Evolutionary conservation across 2,113 vertebrate genomes (phyloP), one percentile per base, ranked within the genome.

Genomic region (Callipepla californica): DNA sequence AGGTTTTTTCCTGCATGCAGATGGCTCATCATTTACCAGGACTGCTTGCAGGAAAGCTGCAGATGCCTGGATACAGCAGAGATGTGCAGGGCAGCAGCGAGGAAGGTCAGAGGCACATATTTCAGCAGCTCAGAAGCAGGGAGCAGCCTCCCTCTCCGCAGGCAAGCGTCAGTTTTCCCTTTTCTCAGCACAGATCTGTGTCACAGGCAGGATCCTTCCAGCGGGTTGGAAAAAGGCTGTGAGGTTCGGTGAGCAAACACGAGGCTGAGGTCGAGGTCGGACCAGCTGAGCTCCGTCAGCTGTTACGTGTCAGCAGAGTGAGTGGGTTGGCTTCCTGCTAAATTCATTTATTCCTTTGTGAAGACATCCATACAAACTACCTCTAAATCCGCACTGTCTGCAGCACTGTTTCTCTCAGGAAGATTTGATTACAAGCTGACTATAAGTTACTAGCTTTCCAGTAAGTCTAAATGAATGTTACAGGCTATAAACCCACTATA

Each of bases 391-490:
- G 68, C 7, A 48, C 74, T 87, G 67, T 68, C 87, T 26, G 2
- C 20, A 62, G 44, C 61, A 19, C 34, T 80, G 45, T 79, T 80
- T 79, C 75, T 86, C 36, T 44, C 69, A 94, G 70, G 47, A 48
- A 82, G 67, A 82, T 82, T 93, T 89, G 94, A 92, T 95, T 87
- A 81, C 62, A 73, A 79, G 70, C 38, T 78, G 77, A 22, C 92
- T 82, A 4, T 85, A 83, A 90, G 80, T 90, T 93, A 93, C 91
- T 92, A 91, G 69, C 73, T 92, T 93, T 77, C 89, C 50, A 89
- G 85, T 79, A 81, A 94, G 85, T 76, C 75, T 65, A 73, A 95
- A 85, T 89, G 78, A 92, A 92, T 38, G 84, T 76, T 87, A 61
- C 78, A 81, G 81, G 70, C 90, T 89, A 92, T 94, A 92, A 95